Conservation (phyloP, 2,888 invertebrate genomes). For the Dione vanillae region DNA sequence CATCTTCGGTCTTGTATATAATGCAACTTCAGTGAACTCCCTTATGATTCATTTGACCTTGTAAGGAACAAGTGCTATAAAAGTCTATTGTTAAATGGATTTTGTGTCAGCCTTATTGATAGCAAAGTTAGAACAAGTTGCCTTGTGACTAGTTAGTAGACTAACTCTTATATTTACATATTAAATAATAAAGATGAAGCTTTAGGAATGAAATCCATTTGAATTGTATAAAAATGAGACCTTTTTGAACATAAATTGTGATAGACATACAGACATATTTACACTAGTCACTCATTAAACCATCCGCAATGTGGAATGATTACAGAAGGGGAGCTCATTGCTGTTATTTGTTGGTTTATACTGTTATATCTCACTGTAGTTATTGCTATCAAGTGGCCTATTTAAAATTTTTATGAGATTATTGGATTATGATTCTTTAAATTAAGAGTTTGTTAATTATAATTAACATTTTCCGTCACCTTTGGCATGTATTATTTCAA, state of each 20-base stretch:
- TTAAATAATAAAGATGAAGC: slow-evolving; percentile 5
- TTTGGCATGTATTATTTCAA: slow-evolving; percentile 77
- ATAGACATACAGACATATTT: not conserved
- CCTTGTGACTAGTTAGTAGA: slow-evolving; percentile 22
- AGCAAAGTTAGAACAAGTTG: slow-evolving; percentile 13
- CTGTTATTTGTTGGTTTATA: slow-evolving; percentile 69
- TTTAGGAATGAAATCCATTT: slow-evolving; percentile 4
- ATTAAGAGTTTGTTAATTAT: slow-evolving; percentile 77
- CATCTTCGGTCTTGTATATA: slow-evolving; percentile 47
- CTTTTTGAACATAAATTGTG: too few species aligned
- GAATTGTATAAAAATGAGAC: slow-evolving; percentile 2
- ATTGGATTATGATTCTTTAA: slow-evolving; percentile 69
- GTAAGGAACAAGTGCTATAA: not conserved
- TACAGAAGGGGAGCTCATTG: slow-evolving; percentile 12
- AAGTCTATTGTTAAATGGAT: slow-evolving; percentile 4
- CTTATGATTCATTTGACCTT: slow-evolving; percentile 15
- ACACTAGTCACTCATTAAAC: slow-evolving; percentile 10
- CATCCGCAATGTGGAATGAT: not conserved
- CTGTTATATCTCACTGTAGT: slow-evolving; percentile 69
- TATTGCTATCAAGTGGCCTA: slow-evolving; percentile 76
- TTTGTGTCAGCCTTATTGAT: slow-evolving; percentile 21
- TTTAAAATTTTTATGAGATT: slow-evolving; percentile 56
- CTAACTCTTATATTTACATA: not conserved
- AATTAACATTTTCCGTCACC: slow-evolving; percentile 67
- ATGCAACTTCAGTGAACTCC: slow-evolving; percentile 36